A percentile compares a stretch with the other conserved stretches of the same genome.
Evolutionary conservation across 2,888 invertebrate species (phyloP).

Genomic region (Norana najaformis): DNA sequence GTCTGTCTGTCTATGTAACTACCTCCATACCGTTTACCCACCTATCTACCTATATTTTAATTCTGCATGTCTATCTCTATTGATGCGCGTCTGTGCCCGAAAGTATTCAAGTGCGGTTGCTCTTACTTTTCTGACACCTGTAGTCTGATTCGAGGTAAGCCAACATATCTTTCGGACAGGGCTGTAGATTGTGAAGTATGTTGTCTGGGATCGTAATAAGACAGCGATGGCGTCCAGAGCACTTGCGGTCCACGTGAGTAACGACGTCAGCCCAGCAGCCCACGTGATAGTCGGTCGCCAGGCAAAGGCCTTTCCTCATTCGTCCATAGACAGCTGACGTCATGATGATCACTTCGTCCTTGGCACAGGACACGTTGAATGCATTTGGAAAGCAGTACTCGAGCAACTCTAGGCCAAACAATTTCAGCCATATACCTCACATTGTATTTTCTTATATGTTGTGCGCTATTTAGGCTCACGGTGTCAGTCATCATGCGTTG

Average conservation of each 20-base stretch:
- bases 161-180: slow-evolving; percentile 43
- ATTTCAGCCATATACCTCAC: neutral
- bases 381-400: slow-evolving; percentile 45
- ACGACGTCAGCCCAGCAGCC: slow-evolving; percentile 42
- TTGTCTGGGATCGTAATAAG: slow-evolving; percentile 41
- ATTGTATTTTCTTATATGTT: too few relatives aligned
- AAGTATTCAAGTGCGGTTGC: too few relatives aligned
- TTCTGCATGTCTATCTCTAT: too few relatives aligned
- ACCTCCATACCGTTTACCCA: too few relatives aligned
- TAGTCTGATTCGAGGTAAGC: slow-evolving; percentile 45
- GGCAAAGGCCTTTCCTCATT: slow-evolving; percentile 41
- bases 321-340: slow-evolving; percentile 43
- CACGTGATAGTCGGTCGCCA: slow-evolving; percentile 39
- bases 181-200: slow-evolving; percentile 41
- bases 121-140: slow-evolving; percentile 40
- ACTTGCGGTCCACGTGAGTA: slow-evolving; percentile 37
- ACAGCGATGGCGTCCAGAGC: slow-evolving; percentile 41
- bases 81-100: too few relatives aligned
- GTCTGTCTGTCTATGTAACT: too few relatives aligned
- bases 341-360: slow-evolving; percentile 41
- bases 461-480: too few relatives aligned
- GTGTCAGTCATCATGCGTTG: too few relatives aligned
- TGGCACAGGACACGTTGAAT: slow-evolving; percentile 43
- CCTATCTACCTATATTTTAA: too few relatives aligned
- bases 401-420: slow-evolving; percentile 30